phyloP scores from a whole-genome alignment of 2,113 vertebrate genomes.

The Okapia johnstoni region DNA sequence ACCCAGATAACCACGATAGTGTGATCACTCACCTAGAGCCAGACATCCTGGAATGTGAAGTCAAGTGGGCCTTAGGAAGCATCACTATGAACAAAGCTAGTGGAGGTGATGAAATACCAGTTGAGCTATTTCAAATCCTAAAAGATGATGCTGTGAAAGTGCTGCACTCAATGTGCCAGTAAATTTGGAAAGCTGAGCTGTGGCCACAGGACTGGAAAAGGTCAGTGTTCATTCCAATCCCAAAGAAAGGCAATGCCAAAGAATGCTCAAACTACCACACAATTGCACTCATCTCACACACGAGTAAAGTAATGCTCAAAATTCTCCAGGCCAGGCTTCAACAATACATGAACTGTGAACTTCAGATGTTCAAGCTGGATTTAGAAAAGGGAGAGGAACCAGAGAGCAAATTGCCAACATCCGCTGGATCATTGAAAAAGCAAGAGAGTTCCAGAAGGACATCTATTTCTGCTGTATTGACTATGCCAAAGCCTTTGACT shows the following conservation, averaged over 20 bases:
- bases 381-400: too few relatives aligned
- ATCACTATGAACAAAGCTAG: neutral
- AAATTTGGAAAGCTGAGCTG: neutral
- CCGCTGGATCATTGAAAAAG: accelerated
- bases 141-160: neutral
- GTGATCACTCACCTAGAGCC: neutral
- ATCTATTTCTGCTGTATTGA: neutral
- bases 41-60: neutral
- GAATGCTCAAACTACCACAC: neutral
- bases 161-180: neutral
- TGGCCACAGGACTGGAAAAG: neutral
- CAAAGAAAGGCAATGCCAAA: neutral
- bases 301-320: neutral
- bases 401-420: neutral
- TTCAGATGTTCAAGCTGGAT: neutral
- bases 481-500: neutral
- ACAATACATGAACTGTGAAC: neutral
- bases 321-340: neutral
- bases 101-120: neutral
- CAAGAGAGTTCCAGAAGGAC: neutral
- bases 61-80: neutral
- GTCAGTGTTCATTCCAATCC: neutral
- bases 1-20: neutral
- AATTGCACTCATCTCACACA: too few relatives aligned
- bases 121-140: neutral